Base-by-base conservation (phyloP, 2,797 vertebrate genomes). In the Malurus leucopterus region DNA sequence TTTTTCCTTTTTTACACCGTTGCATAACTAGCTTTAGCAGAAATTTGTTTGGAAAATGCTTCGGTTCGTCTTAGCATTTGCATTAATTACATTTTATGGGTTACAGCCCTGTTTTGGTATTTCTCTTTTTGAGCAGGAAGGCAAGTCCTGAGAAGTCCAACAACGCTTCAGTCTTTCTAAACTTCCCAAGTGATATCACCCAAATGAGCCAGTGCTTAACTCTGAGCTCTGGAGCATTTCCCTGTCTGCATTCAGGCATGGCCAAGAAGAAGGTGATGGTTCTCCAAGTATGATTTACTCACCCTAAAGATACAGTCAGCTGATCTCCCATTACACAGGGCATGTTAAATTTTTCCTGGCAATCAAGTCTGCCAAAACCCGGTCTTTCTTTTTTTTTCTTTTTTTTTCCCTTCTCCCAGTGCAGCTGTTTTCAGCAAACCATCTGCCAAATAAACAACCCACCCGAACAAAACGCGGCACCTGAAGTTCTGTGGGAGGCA, bases 21-120 rank as follows among this genome's bases (percentile, higher is more conserved):
- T 98, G 96, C 96, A 91, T 96, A 96, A 97, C 97, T 95, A 94
- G 96, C 96, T 98, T 96, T 93, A 96, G 93, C 77, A 90, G 92
- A 95, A 95, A 95, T 81, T 91, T 93, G 74, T 92, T 93, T 92
- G 93, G 91, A 93, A 96, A 95, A 88, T 58, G 85, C 83, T 93
- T 70, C 88, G 49, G 64, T 83, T 95, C 68, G 13, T 92, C 91
- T 93, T 91, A 85, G 93, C 78, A 76, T 91, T 91, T 91, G 85
- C 84, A 83, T 95, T 86, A 58, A 86, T 95, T 93, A 67, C 15
- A 58, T 95, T 95, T 82, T 87, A 83, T 83, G 87, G 47, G 86
- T 87, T 94, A 87, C 59, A 59, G 91, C 32, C 32, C 34, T 73
- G 77, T 64, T 79, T 93, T 93, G 64, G 86, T 75, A 72, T 77